Percentiles rank a stretch among this genome's conserved stretches.
Conservation (phyloP, 2,797 vertebrate genomes). For the Bradypus variegatus region DNA sequence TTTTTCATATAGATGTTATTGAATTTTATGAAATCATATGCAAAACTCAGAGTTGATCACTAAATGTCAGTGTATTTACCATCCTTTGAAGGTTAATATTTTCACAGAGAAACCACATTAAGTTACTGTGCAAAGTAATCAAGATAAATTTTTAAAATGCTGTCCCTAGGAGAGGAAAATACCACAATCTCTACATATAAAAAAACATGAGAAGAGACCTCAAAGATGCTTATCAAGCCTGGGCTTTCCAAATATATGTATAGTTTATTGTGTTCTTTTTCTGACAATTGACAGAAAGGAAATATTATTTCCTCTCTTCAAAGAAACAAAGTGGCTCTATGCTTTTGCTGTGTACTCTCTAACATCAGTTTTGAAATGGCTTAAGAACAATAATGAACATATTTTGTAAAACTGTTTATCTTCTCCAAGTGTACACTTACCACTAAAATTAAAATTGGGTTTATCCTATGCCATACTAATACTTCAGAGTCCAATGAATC, state of each 20-base stretch:
- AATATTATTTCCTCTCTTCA: background rate
- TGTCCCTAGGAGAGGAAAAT: conserved; percentile 18
- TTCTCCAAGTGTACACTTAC: background rate
- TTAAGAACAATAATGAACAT: background rate
- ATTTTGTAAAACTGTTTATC: background rate
- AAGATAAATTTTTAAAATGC: background rate
- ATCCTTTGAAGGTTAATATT: conserved; percentile 12
- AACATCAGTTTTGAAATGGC: background rate
- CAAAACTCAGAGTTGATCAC: conserved; percentile 25
- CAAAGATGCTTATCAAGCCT: background rate
- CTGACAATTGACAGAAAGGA: background rate
- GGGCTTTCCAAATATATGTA: background rate
- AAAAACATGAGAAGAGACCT: background rate
- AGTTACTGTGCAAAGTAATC: background rate
- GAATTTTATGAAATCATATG: conserved; percentile 5
- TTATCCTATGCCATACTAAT: background rate
- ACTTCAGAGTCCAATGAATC: background rate
- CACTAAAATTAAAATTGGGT: background rate
- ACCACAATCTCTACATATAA: background rate
- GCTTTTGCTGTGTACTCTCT: background rate
- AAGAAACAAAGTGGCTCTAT: background rate
- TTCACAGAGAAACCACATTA: background rate
- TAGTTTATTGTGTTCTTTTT: background rate
- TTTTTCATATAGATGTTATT: background rate
- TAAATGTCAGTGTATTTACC: conserved; percentile 22